phyloP scores from a whole-genome alignment of 2,113 vertebrate genomes.

The Microtus ochrogaster region DNA sequence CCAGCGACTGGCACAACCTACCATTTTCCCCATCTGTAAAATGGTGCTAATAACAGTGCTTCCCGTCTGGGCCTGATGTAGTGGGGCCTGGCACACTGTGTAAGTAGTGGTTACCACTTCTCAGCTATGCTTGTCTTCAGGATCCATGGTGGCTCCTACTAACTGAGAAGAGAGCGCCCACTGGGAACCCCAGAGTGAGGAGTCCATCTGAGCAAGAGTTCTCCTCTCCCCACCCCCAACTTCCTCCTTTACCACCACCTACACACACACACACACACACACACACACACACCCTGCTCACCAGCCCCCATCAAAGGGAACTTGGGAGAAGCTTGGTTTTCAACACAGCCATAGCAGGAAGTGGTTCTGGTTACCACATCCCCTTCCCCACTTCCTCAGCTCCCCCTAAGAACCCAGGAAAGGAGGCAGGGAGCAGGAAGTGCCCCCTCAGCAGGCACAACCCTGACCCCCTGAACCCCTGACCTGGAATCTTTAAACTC shows the following conservation, averaged over 20 bases:
- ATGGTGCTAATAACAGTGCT: not conserved
- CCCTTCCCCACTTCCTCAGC: conserved; percentile 70
- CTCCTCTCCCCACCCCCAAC: conserved; percentile 12
- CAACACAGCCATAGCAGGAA: conserved; percentile 78
- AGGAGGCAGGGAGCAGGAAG: conserved; percentile 15
- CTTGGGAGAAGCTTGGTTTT: conserved; percentile 70
- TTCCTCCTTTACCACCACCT: conserved; percentile 62
- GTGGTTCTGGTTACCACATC: conserved; percentile 81
- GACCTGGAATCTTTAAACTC: not conserved
- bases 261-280: not conserved
- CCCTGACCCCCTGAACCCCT: not conserved
- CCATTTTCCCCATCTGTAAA: not conserved
- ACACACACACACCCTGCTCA: not conserved
- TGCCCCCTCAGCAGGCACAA: not conserved
- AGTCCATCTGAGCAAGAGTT: conserved; percentile 15
- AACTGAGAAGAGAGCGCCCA: not conserved
- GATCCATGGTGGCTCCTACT: not conserved
- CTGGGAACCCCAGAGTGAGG: not conserved
- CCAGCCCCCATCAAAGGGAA: conserved; percentile 71
- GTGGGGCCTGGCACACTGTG: not conserved
- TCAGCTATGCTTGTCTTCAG: not conserved
- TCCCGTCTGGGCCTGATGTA: not conserved
- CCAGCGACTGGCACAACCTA: not conserved
- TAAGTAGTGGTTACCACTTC: not conserved
- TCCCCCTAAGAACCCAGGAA: conserved; percentile 39